Evolutionary conservation across 2,113 vertebrate genomes (phyloP).

Genomic region (Labrus mixtus): DNA sequence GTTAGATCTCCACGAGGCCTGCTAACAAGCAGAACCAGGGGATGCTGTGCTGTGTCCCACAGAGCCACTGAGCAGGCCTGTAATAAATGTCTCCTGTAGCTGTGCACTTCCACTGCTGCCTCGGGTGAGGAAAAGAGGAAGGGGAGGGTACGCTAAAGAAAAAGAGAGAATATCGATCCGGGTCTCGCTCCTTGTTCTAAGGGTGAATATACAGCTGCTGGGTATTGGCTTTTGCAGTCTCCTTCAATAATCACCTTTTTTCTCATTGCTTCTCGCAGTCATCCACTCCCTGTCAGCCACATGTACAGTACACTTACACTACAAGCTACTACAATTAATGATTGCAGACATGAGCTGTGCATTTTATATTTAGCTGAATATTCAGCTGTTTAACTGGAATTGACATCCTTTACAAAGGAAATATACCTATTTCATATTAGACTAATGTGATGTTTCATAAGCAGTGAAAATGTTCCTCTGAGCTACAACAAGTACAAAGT

Average conservation of each 20-base stretch:
- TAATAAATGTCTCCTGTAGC: slow-evolving; percentile 67
- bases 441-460: slow-evolving; percentile 5
- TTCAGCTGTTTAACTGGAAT: not conserved
- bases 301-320: slow-evolving; percentile 24
- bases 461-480: slow-evolving; percentile 16
- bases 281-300: slow-evolving; percentile 26
- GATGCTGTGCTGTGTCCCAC: slow-evolving; percentile 46
- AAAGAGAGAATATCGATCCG: slow-evolving; percentile 62
- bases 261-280: slow-evolving; percentile 25
- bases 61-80: slow-evolving; percentile 51
- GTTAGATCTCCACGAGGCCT: slow-evolving; percentile 39
- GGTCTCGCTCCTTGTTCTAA: slow-evolving; percentile 66
- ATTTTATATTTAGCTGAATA: too few species aligned
- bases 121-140: slow-evolving; percentile 53
- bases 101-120: slow-evolving; percentile 55
- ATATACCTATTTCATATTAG: not conserved
- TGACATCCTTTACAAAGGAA: not conserved
- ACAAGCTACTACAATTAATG: not conserved
- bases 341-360: not conserved
- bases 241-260: slow-evolving; percentile 68
- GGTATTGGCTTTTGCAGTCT: slow-evolving; percentile 65
- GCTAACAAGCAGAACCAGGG: slow-evolving; percentile 62
- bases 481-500: slow-evolving; percentile 47
- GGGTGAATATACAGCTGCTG: slow-evolving; percentile 65
- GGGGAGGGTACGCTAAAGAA: not conserved